Percentiles rank a stretch among this genome's conserved stretches.
These are phyloP conservation scores for Corella eumyota DNA, from an alignment of 23 tunicate species.

Conservation along the genomic window DNA sequence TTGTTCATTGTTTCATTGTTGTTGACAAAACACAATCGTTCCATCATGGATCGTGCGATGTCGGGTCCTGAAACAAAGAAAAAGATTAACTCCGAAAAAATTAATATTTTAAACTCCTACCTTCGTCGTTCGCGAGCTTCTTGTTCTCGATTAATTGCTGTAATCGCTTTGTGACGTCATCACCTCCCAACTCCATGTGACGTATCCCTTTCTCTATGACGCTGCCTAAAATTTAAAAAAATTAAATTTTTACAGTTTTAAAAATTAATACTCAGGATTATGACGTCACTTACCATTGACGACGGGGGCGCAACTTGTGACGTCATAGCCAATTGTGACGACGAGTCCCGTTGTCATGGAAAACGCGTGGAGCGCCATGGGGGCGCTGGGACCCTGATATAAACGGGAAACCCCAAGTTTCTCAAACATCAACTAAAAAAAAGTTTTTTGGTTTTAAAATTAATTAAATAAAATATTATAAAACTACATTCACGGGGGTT, in stretches of 20 bases:
- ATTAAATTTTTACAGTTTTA: too few species aligned
- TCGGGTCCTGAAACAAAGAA: slow-evolving; percentile 14
- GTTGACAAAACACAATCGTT: slow-evolving; percentile 30
- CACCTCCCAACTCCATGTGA: slow-evolving; percentile 18
- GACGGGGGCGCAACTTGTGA: slow-evolving; percentile 45
- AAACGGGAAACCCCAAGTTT: slow-evolving; percentile 16
- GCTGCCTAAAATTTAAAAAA: slow-evolving; percentile 16
- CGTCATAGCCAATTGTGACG: slow-evolving; percentile 42
- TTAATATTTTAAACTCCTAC: background rate
- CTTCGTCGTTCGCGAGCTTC: background rate
- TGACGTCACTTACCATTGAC: slow-evolving; percentile 55
- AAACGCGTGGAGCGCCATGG: slow-evolving; percentile 57
- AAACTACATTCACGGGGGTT: too few species aligned
- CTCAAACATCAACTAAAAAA: slow-evolving; percentile 37
- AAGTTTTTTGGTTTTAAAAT: background rate
- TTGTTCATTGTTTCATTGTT: background rate
- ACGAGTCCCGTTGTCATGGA: slow-evolving; percentile 45
- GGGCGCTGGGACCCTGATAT: slow-evolving; percentile 28
- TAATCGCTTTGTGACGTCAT: slow-evolving; percentile 19
- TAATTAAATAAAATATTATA: too few species aligned
- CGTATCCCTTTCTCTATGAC: slow-evolving; percentile 11
- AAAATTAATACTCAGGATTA: too few species aligned
- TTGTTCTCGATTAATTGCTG: slow-evolving; percentile 5
- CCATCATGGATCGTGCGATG: slow-evolving; percentile 43
- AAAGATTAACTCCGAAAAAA: background rate